Evolutionary conservation across 1,140 invertebrate species (phyloP).

Genomic region (Archegozetes longisetosus): DNA sequence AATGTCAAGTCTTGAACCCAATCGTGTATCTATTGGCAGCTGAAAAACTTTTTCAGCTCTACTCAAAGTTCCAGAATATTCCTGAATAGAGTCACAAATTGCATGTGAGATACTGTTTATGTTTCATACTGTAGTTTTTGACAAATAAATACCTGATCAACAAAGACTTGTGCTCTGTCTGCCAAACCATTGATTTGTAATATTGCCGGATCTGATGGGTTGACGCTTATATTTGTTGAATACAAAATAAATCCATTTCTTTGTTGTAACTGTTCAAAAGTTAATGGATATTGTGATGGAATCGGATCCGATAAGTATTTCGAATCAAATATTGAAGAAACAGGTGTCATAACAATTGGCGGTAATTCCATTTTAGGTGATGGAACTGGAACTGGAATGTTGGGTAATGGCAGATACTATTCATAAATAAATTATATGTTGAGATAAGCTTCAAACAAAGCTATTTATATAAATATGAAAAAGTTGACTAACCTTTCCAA

Average conservation of each 20-base stretch:
- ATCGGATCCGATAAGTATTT: background rate
- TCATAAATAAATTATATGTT: background rate
- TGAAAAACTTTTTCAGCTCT: slow-evolving; percentile 2
- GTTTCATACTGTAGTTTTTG: too few relatives aligned
- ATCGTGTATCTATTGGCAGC: background rate
- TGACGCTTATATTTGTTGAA: slow-evolving; percentile 18
- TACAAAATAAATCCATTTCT: slow-evolving; percentile 23
- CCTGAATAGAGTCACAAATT: background rate
- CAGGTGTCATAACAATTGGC: background rate
- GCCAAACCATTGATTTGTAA: slow-evolving; percentile 16
- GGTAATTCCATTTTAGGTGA: slow-evolving; percentile 3
- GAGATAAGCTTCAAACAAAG: background rate
- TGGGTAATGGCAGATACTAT: slow-evolving; percentile 7
- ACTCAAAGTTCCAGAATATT: slow-evolving; percentile 14
- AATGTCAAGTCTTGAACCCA: slow-evolving; percentile 9
- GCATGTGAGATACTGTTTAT: background rate
- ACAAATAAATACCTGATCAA: slow-evolving; percentile 13
- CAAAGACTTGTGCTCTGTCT: slow-evolving; percentile 18
- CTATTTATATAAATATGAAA: background rate
- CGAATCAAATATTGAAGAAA: background rate
- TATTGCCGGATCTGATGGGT: slow-evolving; percentile 14
- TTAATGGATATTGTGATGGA: slow-evolving; percentile 13
- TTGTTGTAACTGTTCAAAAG: slow-evolving; percentile 21
- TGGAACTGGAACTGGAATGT: background rate
- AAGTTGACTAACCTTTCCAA: slow-evolving; percentile 25